Evolutionary conservation across 2,113 vertebrate genomes (phyloP).

Genomic region (Mystacornis crossleyi): DNA sequence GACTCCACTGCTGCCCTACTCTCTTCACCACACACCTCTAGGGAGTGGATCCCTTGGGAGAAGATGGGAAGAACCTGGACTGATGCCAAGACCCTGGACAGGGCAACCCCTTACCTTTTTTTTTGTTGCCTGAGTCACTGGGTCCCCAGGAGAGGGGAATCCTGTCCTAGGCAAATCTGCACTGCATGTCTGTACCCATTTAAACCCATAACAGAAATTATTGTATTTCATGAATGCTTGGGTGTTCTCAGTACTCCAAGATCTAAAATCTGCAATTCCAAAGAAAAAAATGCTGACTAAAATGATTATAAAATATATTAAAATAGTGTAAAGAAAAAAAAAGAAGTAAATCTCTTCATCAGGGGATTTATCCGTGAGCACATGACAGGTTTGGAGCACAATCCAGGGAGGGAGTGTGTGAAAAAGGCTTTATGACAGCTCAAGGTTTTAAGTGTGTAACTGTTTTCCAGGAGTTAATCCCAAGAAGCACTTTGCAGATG

Average conservation of each 20-base stretch:
- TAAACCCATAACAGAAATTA: background rate
- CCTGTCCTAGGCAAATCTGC: background rate
- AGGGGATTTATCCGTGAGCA: background rate
- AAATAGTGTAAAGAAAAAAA: background rate
- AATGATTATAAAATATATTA: background rate
- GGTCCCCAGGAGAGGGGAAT: background rate
- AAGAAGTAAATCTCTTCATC: background rate
- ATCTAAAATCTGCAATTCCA: background rate
- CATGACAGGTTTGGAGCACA: slow-evolving; percentile 14
- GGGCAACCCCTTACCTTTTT: background rate
- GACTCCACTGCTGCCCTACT: background rate
- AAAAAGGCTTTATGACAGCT: slow-evolving; percentile 32
- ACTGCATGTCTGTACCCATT: background rate
- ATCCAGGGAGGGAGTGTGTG: background rate
- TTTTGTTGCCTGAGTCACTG: background rate
- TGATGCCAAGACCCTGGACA: background rate
- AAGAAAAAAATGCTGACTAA: background rate
- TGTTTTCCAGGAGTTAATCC: slow-evolving; percentile 8
- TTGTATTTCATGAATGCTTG: background rate
- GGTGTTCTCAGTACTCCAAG: background rate
- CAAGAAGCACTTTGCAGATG: background rate
- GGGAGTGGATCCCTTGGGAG: background rate
- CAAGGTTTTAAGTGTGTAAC: slow-evolving; percentile 13
- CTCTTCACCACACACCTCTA: background rate
- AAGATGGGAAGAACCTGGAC: background rate